Evolutionary conservation across 2,888 invertebrate genomes (phyloP).

Genomic region (Sceliomorpha sp.): DNA sequence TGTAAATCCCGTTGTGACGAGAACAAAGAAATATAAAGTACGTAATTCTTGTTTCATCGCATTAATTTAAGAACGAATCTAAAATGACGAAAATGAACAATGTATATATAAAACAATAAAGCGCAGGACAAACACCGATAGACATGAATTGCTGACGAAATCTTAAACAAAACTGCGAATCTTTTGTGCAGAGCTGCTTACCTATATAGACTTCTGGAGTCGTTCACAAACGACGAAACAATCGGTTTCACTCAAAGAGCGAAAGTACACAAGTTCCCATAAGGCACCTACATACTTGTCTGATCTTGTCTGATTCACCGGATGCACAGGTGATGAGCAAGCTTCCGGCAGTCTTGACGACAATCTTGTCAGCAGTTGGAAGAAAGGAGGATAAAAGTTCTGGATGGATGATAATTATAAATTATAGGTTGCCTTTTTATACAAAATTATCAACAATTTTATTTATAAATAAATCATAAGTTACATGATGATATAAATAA

Average conservation of each 20-base stretch:
- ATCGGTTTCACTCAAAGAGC: conserved; percentile 77
- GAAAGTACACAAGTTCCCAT: conserved; percentile 69
- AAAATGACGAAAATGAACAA: neutral
- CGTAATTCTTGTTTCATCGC: conserved; percentile 65
- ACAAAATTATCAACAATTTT: conserved; percentile 64
- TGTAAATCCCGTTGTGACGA: conserved; percentile 66
- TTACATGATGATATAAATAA: conserved; percentile 73
- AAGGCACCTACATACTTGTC: conserved; percentile 30
- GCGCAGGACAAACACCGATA: neutral
- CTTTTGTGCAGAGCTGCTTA: conserved; percentile 55
- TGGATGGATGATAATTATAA: conserved; percentile 47
- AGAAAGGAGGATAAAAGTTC: conserved; percentile 39
- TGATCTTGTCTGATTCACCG: conserved; percentile 69
- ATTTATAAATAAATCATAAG: conserved; percentile 76
- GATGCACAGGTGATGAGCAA: conserved; percentile 70
- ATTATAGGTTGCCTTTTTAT: conserved; percentile 27
- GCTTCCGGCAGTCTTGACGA: conserved; percentile 58
- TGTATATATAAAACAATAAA: neutral
- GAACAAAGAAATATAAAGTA: conserved; percentile 59
- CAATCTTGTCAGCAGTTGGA: conserved; percentile 21
- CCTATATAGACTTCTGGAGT: conserved; percentile 72
- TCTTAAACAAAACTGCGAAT: conserved; percentile 69
- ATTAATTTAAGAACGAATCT: conserved; percentile 3
- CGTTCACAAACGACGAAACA: conserved; percentile 75
- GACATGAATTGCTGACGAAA: conserved; percentile 37